Base-by-base conservation (phyloP, 2,797 vertebrate species). In the Enteromius radiatus region DNA sequence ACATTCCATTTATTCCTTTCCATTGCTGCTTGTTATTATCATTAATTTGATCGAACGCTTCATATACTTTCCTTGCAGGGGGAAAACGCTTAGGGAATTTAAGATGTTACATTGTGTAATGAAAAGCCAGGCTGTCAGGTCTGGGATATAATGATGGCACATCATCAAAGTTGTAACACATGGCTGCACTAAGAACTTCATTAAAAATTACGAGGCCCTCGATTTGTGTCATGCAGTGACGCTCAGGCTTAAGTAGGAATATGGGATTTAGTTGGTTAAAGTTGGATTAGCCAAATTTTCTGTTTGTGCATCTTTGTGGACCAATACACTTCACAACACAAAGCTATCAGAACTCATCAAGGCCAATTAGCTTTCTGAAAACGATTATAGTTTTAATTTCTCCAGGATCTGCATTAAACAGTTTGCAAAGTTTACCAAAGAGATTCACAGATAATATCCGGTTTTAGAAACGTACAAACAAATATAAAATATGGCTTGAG, bases 341-440 rank as follows among this genome's bases (percentile, higher is more conserved):
- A 47, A 78, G 68, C 64, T 85, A 76, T 84, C 76, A 81, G 68
- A 81, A 83, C 74, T 65, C 78, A 77, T 70, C 78, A 86, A 77
- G 61, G 56, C 81, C 83, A 86, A 84, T 88, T 86, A 88, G 74
- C 63, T 76, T 75, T 64, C 43, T 31, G 28, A 82, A 47, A 14
- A 82, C 59, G 64, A 54, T 74, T 73, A 75, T 38, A 78, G 76
- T 74, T 80, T 74, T 84, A 47, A 85, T 68, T 84, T 82, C 23
- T 52, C 64, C 41, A 65, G 23, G 78, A 85, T 81, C 65, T 76
- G 73, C 59, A 84, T 47, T 70, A 85, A 84, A 64, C 47, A 61
- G 45, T 73, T 75, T 56, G 38, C 73, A 84, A 63, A 84, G 69
- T 84, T 85, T 64, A 52, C 54, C 28, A 81, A 81, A 80, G 31